Evolutionary conservation across 2,797 vertebrate species (phyloP), one percentile per base, ranked within the genome.

Genomic region (Darevskia nairensis): DNA sequence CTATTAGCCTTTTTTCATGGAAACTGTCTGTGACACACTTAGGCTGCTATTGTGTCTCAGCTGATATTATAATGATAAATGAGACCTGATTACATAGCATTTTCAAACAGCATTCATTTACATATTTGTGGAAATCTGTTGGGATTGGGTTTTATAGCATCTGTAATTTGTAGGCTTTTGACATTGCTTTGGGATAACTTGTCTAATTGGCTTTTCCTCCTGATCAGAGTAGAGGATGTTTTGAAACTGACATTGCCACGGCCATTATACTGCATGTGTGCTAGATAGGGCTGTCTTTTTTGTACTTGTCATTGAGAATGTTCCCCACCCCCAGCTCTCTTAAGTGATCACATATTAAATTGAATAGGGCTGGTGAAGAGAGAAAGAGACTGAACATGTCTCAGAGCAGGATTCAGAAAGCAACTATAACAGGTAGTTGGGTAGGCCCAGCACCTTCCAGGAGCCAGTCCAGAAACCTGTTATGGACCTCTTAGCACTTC

Each of bases 101-200:
- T 96, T 96, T 96, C 95, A 96, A 55, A 93, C 94, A 90, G 84
- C 93, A 95, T 96, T 96, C 95, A 97, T 97, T 97, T 96, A 96
- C 96, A 97, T 96, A 94, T 97, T 96, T 95, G 95, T 94, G 94
- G 93, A 96, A 95, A 89, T 95, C 97, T 96, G 89, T 89, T 94
- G 96, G 94, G 96, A 96, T 91, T 93, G 90, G 84, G 76, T 93
- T 96, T 95, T 94, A 95, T 85, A 95, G 89, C 93, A 93, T 92
- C 94, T 92, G 86, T 93, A 96, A 95, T 94, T 86, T 94, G 93
- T 93, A 95, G 83, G 80, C 93, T 96, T 96, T 96, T 95, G 90
- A 92, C 90, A 95, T 95, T 84, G 86, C 96, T 96, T 92, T 95
- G 92, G 95, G 94, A 96, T 95, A 96, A 93, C 88, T 92, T 92